Evolutionary conservation across 1,140 invertebrate species (phyloP).

Genomic region (Chironomus striatipennis): DNA sequence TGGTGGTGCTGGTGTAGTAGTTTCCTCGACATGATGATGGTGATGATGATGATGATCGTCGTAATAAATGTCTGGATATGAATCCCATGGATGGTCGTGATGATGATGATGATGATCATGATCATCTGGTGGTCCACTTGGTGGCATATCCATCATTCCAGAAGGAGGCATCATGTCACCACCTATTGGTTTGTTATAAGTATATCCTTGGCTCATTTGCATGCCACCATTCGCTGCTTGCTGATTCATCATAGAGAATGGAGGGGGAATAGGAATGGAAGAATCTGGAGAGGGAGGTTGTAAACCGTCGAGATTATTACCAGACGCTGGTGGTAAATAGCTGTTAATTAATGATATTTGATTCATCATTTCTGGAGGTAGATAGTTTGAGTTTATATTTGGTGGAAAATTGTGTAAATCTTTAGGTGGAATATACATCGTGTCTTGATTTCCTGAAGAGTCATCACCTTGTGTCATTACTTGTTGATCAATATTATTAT

Average conservation of each 20-base stretch:
- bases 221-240: slow-evolving; percentile 5
- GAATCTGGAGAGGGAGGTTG: not conserved
- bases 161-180: slow-evolving; percentile 9
- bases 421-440: not conserved
- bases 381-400: not conserved
- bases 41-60: slow-evolving; percentile 40
- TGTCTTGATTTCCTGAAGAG: not conserved
- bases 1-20: slow-evolving; percentile 40
- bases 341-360: slow-evolving; percentile 25
- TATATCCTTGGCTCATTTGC: not conserved
- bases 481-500: slow-evolving; percentile 1
- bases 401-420: not conserved
- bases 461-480: not conserved
- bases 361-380: not conserved
- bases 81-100: slow-evolving; percentile 34
- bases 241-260: not conserved
- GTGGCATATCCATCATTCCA: slow-evolving; percentile 13
- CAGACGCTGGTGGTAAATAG: slow-evolving; percentile 22
- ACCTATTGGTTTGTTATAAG: not conserved
- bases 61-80: slow-evolving; percentile 32
- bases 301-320: not conserved
- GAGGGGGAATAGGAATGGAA: not conserved
- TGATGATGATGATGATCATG: slow-evolving; percentile 30
- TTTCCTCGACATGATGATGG: slow-evolving; percentile 33
- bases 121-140: slow-evolving; percentile 23